phyloP scores from a whole-genome alignment of 2,888 invertebrate species.

The Eumerus sabulonum region DNA sequence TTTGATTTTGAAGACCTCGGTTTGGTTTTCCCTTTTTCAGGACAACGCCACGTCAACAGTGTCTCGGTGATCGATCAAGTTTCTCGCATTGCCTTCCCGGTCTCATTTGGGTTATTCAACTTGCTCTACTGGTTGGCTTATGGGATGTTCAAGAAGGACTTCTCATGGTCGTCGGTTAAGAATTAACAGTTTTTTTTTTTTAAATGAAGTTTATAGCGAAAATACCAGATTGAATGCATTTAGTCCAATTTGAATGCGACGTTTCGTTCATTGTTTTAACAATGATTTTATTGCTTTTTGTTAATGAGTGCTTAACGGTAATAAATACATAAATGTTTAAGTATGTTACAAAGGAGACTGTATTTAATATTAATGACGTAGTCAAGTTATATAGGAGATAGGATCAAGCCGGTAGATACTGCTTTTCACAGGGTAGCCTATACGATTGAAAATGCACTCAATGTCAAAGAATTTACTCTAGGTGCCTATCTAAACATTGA shows the following conservation, averaged over 20 bases:
- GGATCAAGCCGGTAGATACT: too few species aligned
- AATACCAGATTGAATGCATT: conserved; percentile 53
- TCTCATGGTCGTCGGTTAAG: conserved; percentile 75
- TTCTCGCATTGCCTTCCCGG: conserved; percentile 90
- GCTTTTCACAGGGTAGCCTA: too few species aligned
- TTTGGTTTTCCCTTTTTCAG: conserved; percentile 44
- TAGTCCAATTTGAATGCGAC: conserved; percentile 47
- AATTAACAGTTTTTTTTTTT: conserved; percentile 38
- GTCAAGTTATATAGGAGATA: too few species aligned
- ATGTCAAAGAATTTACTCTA: too few species aligned
- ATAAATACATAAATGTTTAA: too few species aligned
- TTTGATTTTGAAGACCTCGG: neutral
- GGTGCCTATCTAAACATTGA: too few species aligned
- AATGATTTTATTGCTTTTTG: conserved; percentile 20
- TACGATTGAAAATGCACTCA: too few species aligned
- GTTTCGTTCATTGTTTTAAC: conserved; percentile 39
- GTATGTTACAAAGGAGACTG: conserved; percentile 2
- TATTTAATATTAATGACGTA: neutral
- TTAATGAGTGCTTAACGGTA: conserved; percentile 31
- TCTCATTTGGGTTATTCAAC: conserved; percentile 91
- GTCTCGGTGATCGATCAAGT: conserved; percentile 91
- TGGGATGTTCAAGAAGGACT: conserved; percentile 84
- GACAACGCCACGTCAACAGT: conserved; percentile 87
- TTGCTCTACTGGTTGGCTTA: conserved; percentile 94
- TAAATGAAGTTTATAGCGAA: conserved; percentile 10